Base-by-base conservation (phyloP, 2,888 invertebrate species). In the Trissonchulus sp. region DNA sequence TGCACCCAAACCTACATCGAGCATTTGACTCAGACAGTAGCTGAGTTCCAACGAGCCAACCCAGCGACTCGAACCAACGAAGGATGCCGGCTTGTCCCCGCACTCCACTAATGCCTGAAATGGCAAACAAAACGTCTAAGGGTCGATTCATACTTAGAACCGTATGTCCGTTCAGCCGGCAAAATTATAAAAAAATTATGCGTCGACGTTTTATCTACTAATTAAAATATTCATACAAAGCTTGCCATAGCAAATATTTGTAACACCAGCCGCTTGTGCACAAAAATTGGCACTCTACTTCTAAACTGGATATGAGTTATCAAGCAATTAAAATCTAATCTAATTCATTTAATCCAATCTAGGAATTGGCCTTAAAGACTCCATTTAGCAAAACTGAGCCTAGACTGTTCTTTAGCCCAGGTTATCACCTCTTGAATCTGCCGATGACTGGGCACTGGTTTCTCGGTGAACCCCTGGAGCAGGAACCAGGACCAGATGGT, bases 31-130 rank as follows among this genome's bases (percentile, higher is more conserved):
- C 77, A 99, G 86, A 77, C 93, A 93, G 87, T 92, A 97, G 86
- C 92, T 91, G 23, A 99, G 93, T 88, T 99, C 99, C 1, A 93
- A 93, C 0, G 97, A 97, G 3, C 99, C 99, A 83, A 99, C 98
- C 99, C 99, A 99, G 83, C 95, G 91, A 76, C 89, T 90, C 0
- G 95, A 94, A 33, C 93, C 94, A 71, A 96, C 87, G 86, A 99
- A 98, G 72, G 88, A 88, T 0, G 89, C 84, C 0, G 91, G 90
- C 86, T 99, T 99, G 85, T 99, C 99, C 23, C 94, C 94, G 80
- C 99, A 91, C 80, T 92, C 91, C 18, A 96, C 93, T 80, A 99
- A 89, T 86, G 93, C 93, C 88, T 94, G 90, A 79, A 80, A 60
- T 15, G 34, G 34, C n/a, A 69, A 36, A 33, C 8, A 65, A 65